Conservation (phyloP, 2,888 invertebrate species). For the Cabera pusaria region DNA sequence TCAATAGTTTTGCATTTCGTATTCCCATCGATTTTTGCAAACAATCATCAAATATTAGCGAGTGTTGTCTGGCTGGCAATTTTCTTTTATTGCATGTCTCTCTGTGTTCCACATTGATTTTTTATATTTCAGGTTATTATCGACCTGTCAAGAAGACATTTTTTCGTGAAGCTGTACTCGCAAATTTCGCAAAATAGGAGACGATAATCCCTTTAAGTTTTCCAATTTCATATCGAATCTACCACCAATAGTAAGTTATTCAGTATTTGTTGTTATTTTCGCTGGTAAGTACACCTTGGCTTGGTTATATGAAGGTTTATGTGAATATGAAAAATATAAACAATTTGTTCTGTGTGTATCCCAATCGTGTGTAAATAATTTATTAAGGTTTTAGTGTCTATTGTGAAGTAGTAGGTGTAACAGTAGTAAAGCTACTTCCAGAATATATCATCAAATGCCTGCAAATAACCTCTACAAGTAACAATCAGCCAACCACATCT, state of each 20-base stretch:
- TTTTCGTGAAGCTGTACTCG: conserved; percentile 68
- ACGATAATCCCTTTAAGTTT: conserved; percentile 80
- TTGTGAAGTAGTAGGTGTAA: too few species aligned
- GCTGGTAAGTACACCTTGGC: conserved; percentile 14
- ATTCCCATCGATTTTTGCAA: conserved; percentile 38
- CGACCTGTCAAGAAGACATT: conserved; percentile 82
- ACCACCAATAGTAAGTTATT: conserved; percentile 77
- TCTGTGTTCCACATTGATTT: conserved; percentile 70
- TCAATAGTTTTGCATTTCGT: conserved; percentile 28
- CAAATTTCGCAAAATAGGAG: conserved; percentile 82
- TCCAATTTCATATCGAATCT: conserved; percentile 82
- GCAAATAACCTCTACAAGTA: conserved; percentile 11
- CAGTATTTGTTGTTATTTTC: conserved; percentile 1
- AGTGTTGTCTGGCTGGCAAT: conserved; percentile 22
- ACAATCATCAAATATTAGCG: conserved; percentile 25
- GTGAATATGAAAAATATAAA: conserved; percentile 2
- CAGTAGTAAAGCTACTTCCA: too few species aligned
- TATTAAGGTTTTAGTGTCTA: too few species aligned
- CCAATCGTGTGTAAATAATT: too few species aligned
- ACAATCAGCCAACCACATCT: conserved; percentile 11
- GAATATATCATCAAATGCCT: background rate
- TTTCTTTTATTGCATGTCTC: conserved; percentile 31
- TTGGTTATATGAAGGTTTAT: background rate
- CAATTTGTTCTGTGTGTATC: background rate
- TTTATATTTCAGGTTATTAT: conserved; percentile 80